Base-by-base conservation (phyloP, 2,113 vertebrate species). In the Eretmochelys imbricata region DNA sequence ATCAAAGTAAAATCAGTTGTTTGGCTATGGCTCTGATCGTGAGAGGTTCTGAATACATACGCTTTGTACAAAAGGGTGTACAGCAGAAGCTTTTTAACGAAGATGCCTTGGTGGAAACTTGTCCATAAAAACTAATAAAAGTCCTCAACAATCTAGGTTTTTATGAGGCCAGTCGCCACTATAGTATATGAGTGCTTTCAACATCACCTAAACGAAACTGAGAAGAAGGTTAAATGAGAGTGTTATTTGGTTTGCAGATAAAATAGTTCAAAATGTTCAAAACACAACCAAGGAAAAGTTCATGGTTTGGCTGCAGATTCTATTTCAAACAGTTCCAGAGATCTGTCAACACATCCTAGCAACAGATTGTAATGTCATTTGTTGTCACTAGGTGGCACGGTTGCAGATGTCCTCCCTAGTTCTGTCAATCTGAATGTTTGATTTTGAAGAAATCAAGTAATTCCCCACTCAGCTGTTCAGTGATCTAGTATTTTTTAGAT, bases 231-330 rank as follows among this genome's bases (percentile, higher is more conserved):
- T 72, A 93, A 96, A 90, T 82, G 69, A 82, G 27, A 78, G 93
- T 94, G 91, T 84, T 94, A 82, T 86, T 96, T 82, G 86, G 87
- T 90, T 93, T 51, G 49, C 90, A 72, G 87, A 95, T 88, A 95
- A 62, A 94, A 85, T 48, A 96, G 82, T 94, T 94, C 76, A 94
- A 94, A 94, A 91, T 86, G 54, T 89, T 90, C 89, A 38, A 90
- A 82, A 59, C 10, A 59, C 57, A 27, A 59, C 25, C 25, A 10
- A 29, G 57, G 29, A 35, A 62, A 62, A 62, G 59, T 16, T 31
- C 35, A 31, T 62, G 59, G 13, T 62, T 62, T 62, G 29, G 59
- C 29, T 62, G 59, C 13, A 31, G 59, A 62, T 31, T 62, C 59
- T 29, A 62, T 62, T 31, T 31, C 59, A 35, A 62, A 14, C 12